Conservation (phyloP, 2,888 invertebrate genomes). For the Galerucella calmariensis region DNA sequence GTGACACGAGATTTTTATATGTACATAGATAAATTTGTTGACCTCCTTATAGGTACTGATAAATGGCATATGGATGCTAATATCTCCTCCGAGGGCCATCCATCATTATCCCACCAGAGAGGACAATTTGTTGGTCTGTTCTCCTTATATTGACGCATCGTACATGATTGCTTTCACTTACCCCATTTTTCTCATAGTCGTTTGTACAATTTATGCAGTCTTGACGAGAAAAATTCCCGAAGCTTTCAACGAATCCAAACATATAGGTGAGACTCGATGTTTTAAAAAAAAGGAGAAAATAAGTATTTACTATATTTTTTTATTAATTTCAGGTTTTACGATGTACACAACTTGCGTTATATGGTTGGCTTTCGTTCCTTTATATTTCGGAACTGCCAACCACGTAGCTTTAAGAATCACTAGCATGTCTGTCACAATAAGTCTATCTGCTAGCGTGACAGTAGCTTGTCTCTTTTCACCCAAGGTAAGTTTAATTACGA, state of each 20-base stretch:
- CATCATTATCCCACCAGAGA: slow-evolving; percentile 91
- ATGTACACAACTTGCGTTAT: slow-evolving; percentile 99
- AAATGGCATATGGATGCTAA: slow-evolving; percentile 91
- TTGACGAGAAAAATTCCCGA: slow-evolving; percentile 97
- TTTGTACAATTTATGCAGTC: slow-evolving; percentile 96
- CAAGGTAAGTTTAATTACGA: slow-evolving; percentile 74
- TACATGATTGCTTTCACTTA: slow-evolving; percentile 96
- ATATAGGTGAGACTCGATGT: slow-evolving; percentile 91
- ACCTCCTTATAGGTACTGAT: slow-evolving; percentile 77
- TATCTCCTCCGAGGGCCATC: slow-evolving; percentile 89
- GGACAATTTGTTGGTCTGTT: slow-evolving; percentile 93
- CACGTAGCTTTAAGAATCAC: slow-evolving; percentile 93
- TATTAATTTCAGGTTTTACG: slow-evolving; percentile 80
- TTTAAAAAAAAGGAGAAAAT: not conserved
- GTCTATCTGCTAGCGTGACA: slow-evolving; percentile 92
- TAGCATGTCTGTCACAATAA: slow-evolving; percentile 96
- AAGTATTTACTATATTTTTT: too few relatives aligned
- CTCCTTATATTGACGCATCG: slow-evolving; percentile 90
- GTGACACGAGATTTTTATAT: too few relatives aligned
- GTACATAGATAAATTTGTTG: too few relatives aligned
- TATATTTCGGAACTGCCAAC: slow-evolving; percentile 95
- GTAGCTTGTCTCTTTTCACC: slow-evolving; percentile 94
- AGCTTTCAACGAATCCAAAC: slow-evolving; percentile 98
- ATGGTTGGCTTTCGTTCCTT: slow-evolving; percentile 97
- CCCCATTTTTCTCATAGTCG: slow-evolving; percentile 88